Evolutionary conservation across 2,888 invertebrate genomes (phyloP).

Genomic region (Coleophora flavipennella): DNA sequence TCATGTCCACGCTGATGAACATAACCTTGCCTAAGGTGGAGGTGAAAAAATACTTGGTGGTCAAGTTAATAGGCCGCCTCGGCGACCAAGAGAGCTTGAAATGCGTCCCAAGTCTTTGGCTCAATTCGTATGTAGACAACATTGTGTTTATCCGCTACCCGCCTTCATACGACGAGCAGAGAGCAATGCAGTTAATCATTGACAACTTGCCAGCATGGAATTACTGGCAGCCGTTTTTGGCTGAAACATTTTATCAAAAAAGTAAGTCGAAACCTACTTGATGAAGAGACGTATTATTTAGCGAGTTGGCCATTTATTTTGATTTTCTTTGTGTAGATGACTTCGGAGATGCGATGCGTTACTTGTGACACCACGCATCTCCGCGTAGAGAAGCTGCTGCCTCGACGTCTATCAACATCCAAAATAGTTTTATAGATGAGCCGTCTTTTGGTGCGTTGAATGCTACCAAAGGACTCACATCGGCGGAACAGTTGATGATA

Average conservation of each 20-base stretch:
- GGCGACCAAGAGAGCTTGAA: neutral
- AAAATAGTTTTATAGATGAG: neutral
- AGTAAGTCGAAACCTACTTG: neutral
- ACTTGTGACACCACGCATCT: neutral
- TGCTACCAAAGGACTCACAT: neutral
- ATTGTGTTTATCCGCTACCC: neutral
- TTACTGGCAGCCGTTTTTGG: neutral
- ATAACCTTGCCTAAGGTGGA: neutral
- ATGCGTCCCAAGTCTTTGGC: neutral
- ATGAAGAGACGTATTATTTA: neutral
- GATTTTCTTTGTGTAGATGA: slow-evolving; percentile 1
- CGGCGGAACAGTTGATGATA: neutral
- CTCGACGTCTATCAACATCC: neutral
- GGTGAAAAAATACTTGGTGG: neutral
- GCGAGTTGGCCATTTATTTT: neutral
- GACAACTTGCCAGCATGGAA: neutral
- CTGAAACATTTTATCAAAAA: neutral
- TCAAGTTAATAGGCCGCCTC: neutral
- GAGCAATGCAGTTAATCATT: neutral
- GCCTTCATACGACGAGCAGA: neutral
- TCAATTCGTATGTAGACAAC: neutral
- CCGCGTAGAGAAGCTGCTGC: neutral
- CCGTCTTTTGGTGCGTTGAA: neutral
- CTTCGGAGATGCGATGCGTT: neutral
- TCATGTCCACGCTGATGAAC: no score